These are phyloP conservation scores for Dolichopus griseipennis DNA, from an alignment of 2,888 invertebrate species.

Conservation along the genomic window DNA sequence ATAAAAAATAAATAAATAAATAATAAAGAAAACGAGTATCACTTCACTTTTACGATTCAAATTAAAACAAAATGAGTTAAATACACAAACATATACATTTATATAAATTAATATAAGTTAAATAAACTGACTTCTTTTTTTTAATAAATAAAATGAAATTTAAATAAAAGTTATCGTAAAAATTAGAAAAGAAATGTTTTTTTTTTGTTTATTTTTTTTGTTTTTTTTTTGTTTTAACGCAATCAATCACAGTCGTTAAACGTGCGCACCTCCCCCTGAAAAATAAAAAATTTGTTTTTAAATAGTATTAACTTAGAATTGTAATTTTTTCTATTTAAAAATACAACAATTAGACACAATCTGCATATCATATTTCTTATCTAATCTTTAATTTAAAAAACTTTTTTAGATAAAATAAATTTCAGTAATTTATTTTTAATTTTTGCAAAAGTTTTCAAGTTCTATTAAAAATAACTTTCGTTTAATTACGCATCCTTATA, in stretches of 20 bases:
- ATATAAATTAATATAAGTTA: neutral
- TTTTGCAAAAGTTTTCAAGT: too few species aligned
- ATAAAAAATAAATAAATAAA: slow-evolving; percentile 7
- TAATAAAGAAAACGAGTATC: neutral
- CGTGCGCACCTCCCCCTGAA: slow-evolving; percentile 21
- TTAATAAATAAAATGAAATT: slow-evolving; percentile 4
- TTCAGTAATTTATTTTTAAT: too few species aligned
- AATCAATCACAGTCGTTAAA: slow-evolving; percentile 10
- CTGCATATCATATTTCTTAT: neutral
- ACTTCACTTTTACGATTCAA: neutral
- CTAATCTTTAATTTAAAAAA: neutral
- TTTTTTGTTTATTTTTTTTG: neutral
- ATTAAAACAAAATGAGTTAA: neutral
- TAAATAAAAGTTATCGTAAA: slow-evolving; percentile 5
- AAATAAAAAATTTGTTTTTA: slow-evolving; percentile 1
- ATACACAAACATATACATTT: neutral
- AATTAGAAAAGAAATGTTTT: neutral
- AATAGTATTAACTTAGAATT: neutral
- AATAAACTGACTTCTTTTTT: neutral
- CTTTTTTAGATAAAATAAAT: too few species aligned
- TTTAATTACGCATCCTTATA: too few species aligned
- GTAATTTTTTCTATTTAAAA: too few species aligned
- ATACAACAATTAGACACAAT: too few species aligned
- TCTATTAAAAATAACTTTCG: too few species aligned
- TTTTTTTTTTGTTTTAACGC: neutral